These are phyloP conservation scores for Catharus fuscescens DNA, from an alignment of 2,113 vertebrate species.

Conservation along the genomic window DNA sequence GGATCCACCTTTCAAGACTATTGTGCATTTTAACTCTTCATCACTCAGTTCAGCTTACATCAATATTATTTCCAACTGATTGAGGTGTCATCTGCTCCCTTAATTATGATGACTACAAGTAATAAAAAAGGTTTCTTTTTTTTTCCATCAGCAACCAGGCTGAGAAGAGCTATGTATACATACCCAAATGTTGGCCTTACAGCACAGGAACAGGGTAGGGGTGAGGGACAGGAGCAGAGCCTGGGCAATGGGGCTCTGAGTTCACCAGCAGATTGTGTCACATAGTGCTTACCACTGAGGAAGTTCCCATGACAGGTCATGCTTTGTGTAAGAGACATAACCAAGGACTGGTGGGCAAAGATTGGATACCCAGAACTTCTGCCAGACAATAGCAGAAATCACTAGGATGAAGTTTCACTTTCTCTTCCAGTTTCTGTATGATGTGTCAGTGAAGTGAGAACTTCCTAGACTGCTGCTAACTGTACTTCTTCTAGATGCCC, in stretches of 20 bases:
- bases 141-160: not conserved
- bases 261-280: not conserved
- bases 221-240: not conserved
- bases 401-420: not conserved
- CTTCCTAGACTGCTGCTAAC: not conserved
- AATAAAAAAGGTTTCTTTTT: not conserved
- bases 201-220: not conserved
- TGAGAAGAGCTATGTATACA: not conserved
- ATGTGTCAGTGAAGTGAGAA: not conserved
- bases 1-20: not conserved
- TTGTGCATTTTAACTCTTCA: not conserved
- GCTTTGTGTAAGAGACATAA: not conserved
- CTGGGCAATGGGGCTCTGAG: not conserved
- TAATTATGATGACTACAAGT: not conserved
- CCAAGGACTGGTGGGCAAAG: not conserved
- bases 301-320: rapidly evolving
- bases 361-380: not conserved
- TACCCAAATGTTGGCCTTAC: not conserved
- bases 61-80: not conserved
- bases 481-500: not conserved
- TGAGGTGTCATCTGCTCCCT: not conserved
- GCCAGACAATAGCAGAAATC: not conserved
- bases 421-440: not conserved
- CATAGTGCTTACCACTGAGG: not conserved
- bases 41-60: not conserved